Conservation (phyloP, 2,113 vertebrate species). For the Rattus rattus region DNA sequence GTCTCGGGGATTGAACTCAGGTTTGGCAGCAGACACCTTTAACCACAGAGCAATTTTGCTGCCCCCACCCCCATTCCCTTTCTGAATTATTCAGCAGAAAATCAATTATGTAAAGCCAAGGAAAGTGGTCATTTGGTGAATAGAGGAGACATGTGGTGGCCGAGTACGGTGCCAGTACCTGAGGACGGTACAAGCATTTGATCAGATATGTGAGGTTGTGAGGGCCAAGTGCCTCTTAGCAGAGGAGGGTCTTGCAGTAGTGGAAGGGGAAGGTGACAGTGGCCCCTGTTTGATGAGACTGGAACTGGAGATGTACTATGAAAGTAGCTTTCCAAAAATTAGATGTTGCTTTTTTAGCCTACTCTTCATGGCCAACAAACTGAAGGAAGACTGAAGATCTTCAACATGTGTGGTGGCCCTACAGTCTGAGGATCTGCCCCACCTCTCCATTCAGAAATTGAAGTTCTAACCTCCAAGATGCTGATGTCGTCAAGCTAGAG, state of each 20-base stretch:
- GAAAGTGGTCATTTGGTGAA: not conserved
- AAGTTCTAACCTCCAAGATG: not conserved
- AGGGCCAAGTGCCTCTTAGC: not conserved
- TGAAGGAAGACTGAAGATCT: not conserved
- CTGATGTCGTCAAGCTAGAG: not conserved
- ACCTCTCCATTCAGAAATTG: not conserved
- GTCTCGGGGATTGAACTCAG: not conserved
- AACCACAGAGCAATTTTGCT: not conserved
- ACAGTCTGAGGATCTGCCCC: not conserved
- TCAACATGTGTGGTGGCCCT: not conserved
- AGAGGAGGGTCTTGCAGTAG: not conserved
- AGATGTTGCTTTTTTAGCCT: not conserved
- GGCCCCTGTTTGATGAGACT: not conserved
- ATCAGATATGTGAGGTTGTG: not conserved
- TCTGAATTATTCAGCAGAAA: slow-evolving; percentile 36
- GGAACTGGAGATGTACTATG: not conserved
- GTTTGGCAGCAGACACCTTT: not conserved
- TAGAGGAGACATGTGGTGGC: not conserved
- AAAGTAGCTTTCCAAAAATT: not conserved
- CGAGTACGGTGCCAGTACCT: not conserved
- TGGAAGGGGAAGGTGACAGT: not conserved
- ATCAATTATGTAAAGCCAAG: not conserved
- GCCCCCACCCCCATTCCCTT: slow-evolving; percentile 14
- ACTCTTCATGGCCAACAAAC: not conserved
- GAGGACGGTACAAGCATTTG: not conserved